Percentiles rank a stretch among this genome's conserved stretches.
Evolutionary conservation across 2,113 vertebrate genomes (phyloP).

Genomic region (Choloepus hoffmanni): DNA sequence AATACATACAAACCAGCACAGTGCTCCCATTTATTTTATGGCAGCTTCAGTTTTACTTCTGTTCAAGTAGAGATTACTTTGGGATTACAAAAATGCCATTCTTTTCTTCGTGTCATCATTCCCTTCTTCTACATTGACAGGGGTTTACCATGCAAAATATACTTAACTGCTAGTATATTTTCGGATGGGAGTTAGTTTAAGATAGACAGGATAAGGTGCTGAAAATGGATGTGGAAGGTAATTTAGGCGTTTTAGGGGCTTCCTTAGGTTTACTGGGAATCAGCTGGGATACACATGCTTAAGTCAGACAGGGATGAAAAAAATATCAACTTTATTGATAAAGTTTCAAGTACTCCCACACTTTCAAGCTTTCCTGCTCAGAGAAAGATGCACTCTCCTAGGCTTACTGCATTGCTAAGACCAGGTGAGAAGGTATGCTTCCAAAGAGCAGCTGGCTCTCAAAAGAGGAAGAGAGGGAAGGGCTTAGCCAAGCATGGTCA

Average conservation of each 20-base stretch:
- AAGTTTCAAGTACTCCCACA: not conserved
- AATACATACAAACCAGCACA: no score
- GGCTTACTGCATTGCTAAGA: not conserved
- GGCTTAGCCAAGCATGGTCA: not conserved
- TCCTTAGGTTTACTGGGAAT: not conserved
- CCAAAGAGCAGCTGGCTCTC: not conserved
- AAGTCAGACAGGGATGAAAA: not conserved
- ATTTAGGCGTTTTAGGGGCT: not conserved
- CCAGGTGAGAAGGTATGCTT: not conserved
- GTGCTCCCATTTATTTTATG: not conserved
- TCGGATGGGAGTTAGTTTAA: constrained; percentile 19
- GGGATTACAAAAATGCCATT: constrained; percentile 16
- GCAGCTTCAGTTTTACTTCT: constrained; percentile 9
- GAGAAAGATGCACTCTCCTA: not conserved
- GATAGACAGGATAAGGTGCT: not conserved
- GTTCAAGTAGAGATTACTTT: constrained; percentile 27
- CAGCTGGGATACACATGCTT: not conserved
- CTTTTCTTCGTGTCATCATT: not conserved
- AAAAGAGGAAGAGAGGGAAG: not conserved
- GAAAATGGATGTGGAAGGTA: constrained; percentile 44
- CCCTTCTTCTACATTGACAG: not conserved
- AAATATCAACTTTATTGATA: not conserved
- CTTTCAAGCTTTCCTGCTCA: not conserved
- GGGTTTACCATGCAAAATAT: not conserved
- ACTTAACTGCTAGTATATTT: constrained; percentile 17